phyloP scores from a whole-genome alignment of 1,140 invertebrate species.

The Habropoda laboriosa region DNA sequence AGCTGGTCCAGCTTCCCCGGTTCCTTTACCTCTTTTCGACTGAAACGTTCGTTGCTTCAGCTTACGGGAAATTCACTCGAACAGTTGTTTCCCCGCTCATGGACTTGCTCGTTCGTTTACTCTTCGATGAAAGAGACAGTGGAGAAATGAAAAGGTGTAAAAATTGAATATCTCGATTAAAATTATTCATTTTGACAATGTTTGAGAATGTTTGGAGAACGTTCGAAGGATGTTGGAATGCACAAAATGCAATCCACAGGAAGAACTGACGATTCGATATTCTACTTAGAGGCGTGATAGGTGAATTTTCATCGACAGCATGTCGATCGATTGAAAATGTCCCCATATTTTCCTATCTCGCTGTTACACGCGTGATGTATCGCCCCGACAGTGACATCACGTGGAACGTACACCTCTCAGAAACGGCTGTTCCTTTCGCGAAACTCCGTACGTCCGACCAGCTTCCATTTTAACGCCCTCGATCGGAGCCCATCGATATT shows the following conservation, averaged over 20 bases:
- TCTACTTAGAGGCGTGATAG: background rate
- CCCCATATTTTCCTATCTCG: constrained; percentile 31
- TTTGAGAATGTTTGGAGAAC: no score
- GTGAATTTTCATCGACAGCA: constrained; percentile 12
- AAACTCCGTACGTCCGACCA: background rate
- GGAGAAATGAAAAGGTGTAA: no score
- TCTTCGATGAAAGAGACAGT: no score
- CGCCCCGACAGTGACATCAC: background rate
- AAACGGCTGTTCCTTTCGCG: background rate
- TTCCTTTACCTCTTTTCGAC: background rate
- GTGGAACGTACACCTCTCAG: background rate
- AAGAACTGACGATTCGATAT: background rate
- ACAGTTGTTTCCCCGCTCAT: no score
- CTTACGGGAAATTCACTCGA: background rate
- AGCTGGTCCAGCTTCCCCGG: constrained; percentile 7
- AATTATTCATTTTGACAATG: no score
- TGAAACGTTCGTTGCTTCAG: constrained; percentile 8
- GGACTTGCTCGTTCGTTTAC: no score
- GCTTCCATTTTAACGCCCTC: no score
- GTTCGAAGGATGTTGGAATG: background rate
- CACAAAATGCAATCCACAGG: background rate
- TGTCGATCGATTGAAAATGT: constrained; percentile 47
- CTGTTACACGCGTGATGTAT: constrained; percentile 38
- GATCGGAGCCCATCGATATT: background rate
- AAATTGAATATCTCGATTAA: background rate